Percentiles rank a stretch among this genome's conserved stretches.
These are phyloP conservation scores for Gymnothorax reevesii DNA, from an alignment of 2,797 vertebrate genomes.

Conservation along the genomic window DNA sequence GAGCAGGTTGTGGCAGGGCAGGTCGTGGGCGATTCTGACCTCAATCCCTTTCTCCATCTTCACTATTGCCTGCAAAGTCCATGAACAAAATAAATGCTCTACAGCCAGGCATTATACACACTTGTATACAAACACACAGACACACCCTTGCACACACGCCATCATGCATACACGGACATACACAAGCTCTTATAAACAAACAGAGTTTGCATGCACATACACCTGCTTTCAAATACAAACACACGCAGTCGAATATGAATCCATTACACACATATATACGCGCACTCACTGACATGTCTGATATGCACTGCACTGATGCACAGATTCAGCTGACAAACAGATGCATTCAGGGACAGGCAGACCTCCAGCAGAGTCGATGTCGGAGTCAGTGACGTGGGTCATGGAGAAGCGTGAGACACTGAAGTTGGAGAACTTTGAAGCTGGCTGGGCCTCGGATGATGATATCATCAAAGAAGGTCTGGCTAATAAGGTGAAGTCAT, in stretches of 20 bases:
- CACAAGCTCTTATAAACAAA: not conserved
- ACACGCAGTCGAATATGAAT: too few species aligned
- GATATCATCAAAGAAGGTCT: constrained; percentile 71
- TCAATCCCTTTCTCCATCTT: constrained; percentile 78
- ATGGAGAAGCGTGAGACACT: constrained; percentile 90
- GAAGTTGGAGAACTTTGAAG: constrained; percentile 81
- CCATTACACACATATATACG: too few species aligned
- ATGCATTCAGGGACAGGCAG: constrained; percentile 42
- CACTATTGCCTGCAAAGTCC: constrained; percentile 71
- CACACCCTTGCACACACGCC: not conserved
- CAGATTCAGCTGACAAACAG: not conserved
- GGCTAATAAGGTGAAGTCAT: constrained; percentile 77
- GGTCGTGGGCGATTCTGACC: constrained; percentile 41
- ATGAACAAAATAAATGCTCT: constrained; percentile 14
- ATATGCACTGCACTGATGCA: not conserved
- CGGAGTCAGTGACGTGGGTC: constrained; percentile 90
- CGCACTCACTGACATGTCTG: too few species aligned
- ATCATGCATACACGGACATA: not conserved
- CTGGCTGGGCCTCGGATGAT: constrained; percentile 61
- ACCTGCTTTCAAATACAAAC: too few species aligned
- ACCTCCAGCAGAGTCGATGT: constrained; percentile 84
- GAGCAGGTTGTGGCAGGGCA: constrained; percentile 34
- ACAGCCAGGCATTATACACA: not conserved
- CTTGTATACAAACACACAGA: not conserved
- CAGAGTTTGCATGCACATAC: too few species aligned